A percentile compares a stretch with the other conserved stretches of the same genome.
Conservation (phyloP, 2,797 vertebrate genomes). For the Fistularia tabacaria region DNA sequence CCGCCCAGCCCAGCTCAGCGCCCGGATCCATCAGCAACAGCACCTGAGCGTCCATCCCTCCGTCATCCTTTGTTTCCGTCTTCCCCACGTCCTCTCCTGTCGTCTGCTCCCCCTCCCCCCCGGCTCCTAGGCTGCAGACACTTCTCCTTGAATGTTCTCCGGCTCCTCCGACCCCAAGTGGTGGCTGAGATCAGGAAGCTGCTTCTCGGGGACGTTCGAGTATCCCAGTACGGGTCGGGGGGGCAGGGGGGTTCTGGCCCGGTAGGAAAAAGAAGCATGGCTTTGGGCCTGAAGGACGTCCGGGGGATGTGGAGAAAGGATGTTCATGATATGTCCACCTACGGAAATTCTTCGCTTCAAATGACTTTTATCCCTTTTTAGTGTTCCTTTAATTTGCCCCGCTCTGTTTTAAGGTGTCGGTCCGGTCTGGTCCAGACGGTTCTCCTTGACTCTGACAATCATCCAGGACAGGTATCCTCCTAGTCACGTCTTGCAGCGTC, state of each 20-base stretch:
- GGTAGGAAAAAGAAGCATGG: conserved; percentile 17
- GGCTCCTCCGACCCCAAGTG: too few relatives aligned
- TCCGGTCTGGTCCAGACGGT: conserved; percentile 32
- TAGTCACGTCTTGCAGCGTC: too few relatives aligned
- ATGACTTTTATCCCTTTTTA: conserved; percentile 59
- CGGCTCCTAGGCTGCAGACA: conserved; percentile 55
- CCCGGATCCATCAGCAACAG: conserved; percentile 85
- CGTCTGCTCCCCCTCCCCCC: conserved; percentile 47
- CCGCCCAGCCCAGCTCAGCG: conserved; percentile 80
- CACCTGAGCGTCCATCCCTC: conserved; percentile 80
- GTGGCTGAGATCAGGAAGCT: conserved; percentile 17
- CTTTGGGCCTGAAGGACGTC: conserved; percentile 30
- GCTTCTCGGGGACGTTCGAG: conserved; percentile 34
- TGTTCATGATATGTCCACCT: conserved; percentile 41
- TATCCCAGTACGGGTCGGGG: conserved; percentile 2
- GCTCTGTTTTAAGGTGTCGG: conserved; percentile 52
- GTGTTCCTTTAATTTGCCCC: conserved; percentile 61
- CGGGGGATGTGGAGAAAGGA: conserved; percentile 30
- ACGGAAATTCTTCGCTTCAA: conserved; percentile 51
- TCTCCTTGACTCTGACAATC: conserved; percentile 23
- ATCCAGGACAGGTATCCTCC: background rate
- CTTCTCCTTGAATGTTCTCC: conserved; percentile 42
- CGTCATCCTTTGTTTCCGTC: conserved; percentile 52
- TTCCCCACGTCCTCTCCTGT: conserved; percentile 41
- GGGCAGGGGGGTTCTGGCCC: conserved; percentile 8